Evolutionary conservation across 2,113 vertebrate genomes (phyloP).

Genomic region (Gorsachius goisagi): DNA sequence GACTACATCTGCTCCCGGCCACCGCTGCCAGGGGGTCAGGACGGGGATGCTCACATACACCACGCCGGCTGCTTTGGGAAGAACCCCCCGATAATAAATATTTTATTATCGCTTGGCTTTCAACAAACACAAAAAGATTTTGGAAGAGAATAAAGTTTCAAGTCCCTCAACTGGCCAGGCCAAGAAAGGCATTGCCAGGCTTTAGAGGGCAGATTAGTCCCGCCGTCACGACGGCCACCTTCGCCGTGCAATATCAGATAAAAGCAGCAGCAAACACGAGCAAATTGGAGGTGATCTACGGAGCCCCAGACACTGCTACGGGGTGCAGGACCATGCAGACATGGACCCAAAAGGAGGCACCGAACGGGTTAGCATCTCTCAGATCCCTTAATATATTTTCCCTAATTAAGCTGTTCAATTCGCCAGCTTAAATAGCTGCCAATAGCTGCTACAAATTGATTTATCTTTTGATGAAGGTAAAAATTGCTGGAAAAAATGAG

Average conservation of each 20-base stretch:
- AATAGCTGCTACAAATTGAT: slow-evolving; percentile 74
- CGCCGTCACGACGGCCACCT: background rate
- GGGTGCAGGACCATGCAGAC: background rate
- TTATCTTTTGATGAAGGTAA: slow-evolving; percentile 73
- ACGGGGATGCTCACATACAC: background rate
- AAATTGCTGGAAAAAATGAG: slow-evolving; percentile 68
- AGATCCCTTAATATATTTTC: slow-evolving; percentile 61
- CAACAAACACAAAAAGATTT: background rate
- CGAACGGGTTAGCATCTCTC: slow-evolving; percentile 3
- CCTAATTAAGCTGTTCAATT: slow-evolving; percentile 63
- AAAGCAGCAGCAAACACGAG: background rate
- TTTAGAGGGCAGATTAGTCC: background rate
- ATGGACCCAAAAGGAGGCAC: background rate
- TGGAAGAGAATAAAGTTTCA: background rate
- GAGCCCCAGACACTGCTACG: background rate
- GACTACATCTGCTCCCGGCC: background rate
- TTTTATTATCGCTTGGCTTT: background rate
- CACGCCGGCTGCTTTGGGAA: background rate
- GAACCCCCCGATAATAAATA: background rate
- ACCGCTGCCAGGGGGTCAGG: background rate
- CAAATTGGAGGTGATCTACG: background rate
- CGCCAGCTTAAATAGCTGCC: slow-evolving; percentile 64
- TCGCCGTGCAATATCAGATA: rapidly evolving
- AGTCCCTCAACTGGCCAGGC: background rate
- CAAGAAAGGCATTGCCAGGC: background rate